phyloP scores from a whole-genome alignment of 2,113 vertebrate species.

The Ranitomeya variabilis region DNA sequence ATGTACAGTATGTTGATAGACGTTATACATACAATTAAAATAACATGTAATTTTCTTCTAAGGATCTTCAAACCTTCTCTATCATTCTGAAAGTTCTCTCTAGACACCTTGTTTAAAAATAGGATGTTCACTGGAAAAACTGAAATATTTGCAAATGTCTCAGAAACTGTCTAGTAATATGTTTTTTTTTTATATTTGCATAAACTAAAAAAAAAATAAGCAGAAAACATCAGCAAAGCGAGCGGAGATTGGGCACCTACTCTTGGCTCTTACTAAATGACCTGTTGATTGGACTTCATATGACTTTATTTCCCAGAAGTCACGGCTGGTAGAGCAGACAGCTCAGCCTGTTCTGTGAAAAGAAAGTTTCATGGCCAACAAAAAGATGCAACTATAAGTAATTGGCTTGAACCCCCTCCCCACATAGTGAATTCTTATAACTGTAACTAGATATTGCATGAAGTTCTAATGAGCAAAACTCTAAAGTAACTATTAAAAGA shows the following conservation, averaged over 20 bases:
- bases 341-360: not conserved
- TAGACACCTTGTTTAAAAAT: not conserved
- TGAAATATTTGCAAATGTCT: constrained; percentile 30
- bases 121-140: not conserved
- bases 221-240: not conserved
- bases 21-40: not conserved
- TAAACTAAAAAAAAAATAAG: not conserved
- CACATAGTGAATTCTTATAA: not conserved
- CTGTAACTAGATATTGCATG: not conserved
- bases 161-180: constrained; percentile 6
- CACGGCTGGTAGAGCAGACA: not conserved
- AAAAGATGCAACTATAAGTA: not conserved
- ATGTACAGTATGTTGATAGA: not conserved
- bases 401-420: not conserved
- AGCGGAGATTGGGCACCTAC: not conserved
- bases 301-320: constrained; percentile 32
- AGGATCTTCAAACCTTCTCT: not conserved
- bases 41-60: not conserved
- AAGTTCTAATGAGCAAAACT: not conserved
- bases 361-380: not conserved
- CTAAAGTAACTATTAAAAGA: not conserved
- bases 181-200: not conserved
- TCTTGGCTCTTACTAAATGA: constrained; percentile 48
- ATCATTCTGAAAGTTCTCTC: not conserved
- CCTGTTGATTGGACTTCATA: constrained; percentile 18